Base-by-base conservation (phyloP, 2,888 invertebrate species). In the Sarcophaga variegata region DNA sequence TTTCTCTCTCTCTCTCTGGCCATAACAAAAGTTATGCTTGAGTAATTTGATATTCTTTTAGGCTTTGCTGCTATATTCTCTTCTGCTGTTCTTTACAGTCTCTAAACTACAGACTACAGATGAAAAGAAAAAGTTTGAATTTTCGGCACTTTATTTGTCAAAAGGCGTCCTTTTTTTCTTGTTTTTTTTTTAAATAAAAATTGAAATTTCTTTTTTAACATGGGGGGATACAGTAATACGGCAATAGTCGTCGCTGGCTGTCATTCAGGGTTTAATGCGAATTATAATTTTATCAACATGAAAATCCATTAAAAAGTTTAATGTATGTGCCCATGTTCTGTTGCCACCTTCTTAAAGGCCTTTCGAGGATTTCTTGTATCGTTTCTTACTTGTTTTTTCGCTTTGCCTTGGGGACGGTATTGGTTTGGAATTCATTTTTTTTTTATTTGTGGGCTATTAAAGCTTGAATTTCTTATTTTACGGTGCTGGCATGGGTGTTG, bases 231-330 rank as follows among this genome's bases (percentile, higher is more conserved):
- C 6, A 37, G 37, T 10, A 8, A 37, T 54, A 54, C 54, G 49
- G 71, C 27, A 22, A 49, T 37, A 66, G 47, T 17, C 59, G 66
- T 37, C 10, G 2, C 8, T 37, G 37, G 8, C 59, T 84, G 75
- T 60, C 83, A 76, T 76, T 72, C 60, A 37, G 45, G 22, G 27
- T 75, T 71, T 76, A 84, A 78, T 86, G 85, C 85, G 87, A 88
- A 89, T 90, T 89, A 90, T 90, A 90, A 91, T 90, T 89, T 90
- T 89, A 89, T 89, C 90, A 90, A 89, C 89, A 90, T 88, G 88
- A 89, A 90, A 91, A 91, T 90, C 91, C 90, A 90, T 92, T 92
- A 90, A 91, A 90, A 91, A 90, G 85, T 91, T 91, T 89, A 84
- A 86, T 81, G 88, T 88, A 10, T 54, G 17, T 86, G 88, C 2